Base-by-base conservation (phyloP, 2,113 vertebrate species). In the Malurus melanocephalus region DNA sequence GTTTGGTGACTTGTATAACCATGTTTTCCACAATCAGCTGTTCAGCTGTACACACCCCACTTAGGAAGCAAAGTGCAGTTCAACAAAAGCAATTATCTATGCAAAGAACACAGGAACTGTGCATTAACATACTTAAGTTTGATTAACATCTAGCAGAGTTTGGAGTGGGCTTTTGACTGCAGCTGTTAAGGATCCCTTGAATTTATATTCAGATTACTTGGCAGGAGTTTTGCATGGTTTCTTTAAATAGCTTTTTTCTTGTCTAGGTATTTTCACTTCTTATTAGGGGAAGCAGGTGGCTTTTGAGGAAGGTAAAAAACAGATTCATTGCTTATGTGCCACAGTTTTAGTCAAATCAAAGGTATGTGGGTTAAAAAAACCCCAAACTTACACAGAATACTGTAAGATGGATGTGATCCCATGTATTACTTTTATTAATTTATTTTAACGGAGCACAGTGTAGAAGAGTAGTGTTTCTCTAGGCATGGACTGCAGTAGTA, bases 131-230 rank as follows among this genome's bases (percentile, higher is more conserved):
- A 94, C 59, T 95, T 89, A 83, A 67, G 59, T 86, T 85, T 94
- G 88, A 93, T 93, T 90, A 91, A 84, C 73, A 88, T 51, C 69
- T 92, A 74, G 55, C 32, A 33, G 82, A 94, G 35, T 84, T 76
- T 95, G 77, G 74, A 95, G 90, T 78, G 69, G 74, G 66, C 66
- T 95, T 92, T 93, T 89, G 75, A 93, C 73, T 91, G 86, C 88
- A 94, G 80, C 90, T 96, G 90, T 62, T 91, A 68, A 91, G 74
- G 46, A 83, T 81, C 55, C 77, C 30, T 93, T 91, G 77, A 93
- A 92, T 93, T 93, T 88, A 72, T 69, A 86, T 93, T 94, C 66
- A 65, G 51, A 91, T 93, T 93, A 69, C 30, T 93, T 94, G 92
- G 88, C 85, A 93, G 45, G 77, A 88, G 61, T 85, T 91, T 72